phyloP scores from a whole-genome alignment of 2,797 vertebrate genomes.

The Ptychobarbus kaznakovi region DNA sequence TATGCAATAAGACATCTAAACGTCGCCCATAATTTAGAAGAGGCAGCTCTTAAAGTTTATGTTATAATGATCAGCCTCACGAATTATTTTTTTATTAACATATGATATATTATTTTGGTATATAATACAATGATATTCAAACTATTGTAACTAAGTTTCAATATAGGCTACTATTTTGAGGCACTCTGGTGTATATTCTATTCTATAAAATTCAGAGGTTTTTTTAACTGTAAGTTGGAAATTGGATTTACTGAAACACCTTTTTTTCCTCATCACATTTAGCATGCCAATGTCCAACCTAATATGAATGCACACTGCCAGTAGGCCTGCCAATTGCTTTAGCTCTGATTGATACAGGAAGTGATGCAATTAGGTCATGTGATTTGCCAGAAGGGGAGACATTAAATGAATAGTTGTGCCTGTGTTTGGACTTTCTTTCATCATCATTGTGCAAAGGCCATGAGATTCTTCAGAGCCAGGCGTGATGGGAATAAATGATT shows the following conservation, averaged over 20 bases:
- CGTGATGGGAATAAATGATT: neutral
- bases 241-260: neutral
- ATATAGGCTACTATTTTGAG: neutral
- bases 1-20: slow-evolving; percentile 8
- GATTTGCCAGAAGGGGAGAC: slow-evolving; percentile 5
- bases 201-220: no score
- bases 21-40: neutral
- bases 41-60: neutral
- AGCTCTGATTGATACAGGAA: slow-evolving; percentile 12
- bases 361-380: slow-evolving; percentile 34
- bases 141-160: neutral
- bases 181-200: neutral
- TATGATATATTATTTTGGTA: no score
- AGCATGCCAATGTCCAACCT: neutral
- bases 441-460: neutral
- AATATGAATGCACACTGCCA: neutral
- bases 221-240: neutral
- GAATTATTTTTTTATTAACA: neutral
- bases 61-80: neutral
- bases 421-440: slow-evolving; percentile 6
- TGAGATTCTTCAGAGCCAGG: neutral
- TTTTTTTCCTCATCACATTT: neutral
- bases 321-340: neutral
- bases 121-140: neutral
- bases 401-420: neutral